Conservation (phyloP, 2,113 vertebrate species). For the Prochilodus magdalenae region DNA sequence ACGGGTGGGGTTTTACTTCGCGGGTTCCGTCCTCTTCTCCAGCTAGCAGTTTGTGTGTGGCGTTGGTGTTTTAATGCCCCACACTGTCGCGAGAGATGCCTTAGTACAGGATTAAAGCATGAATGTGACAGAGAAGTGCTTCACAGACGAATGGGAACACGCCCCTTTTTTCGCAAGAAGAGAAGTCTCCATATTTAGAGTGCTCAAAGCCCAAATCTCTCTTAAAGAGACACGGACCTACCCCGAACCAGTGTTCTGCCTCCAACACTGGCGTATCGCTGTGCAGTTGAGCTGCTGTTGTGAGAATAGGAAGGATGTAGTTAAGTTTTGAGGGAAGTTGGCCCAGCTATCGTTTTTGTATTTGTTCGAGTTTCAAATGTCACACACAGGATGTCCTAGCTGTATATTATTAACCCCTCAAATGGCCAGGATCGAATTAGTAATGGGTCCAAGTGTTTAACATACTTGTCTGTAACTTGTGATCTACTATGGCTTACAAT, state of each 20-base stretch:
- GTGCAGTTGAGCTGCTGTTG: not conserved
- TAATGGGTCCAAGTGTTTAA: too few relatives aligned
- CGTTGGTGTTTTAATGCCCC: not conserved
- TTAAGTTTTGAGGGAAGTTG: slow-evolving; percentile 22
- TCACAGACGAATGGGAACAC: slow-evolving; percentile 13
- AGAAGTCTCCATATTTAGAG: slow-evolving; percentile 45
- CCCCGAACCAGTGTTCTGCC: not conserved
- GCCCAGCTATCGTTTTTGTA: not conserved
- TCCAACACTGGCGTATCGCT: not conserved
- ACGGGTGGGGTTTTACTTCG: not conserved
- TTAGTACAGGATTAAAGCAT: slow-evolving; percentile 8
- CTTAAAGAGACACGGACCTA: slow-evolving; percentile 38
- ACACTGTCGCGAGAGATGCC: not conserved
- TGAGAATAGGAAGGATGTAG: slow-evolving; percentile 41
- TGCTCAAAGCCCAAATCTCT: slow-evolving; percentile 10
- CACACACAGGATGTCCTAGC: not conserved
- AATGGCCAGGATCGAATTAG: too few relatives aligned
- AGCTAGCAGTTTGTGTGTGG: not conserved
- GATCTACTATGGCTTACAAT: too few relatives aligned
- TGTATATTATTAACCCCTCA: not conserved
- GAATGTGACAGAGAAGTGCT: slow-evolving; percentile 12
- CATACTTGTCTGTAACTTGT: too few relatives aligned
- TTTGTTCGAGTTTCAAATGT: not conserved
- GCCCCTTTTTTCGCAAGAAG: not conserved
- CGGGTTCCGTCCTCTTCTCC: not conserved